Conservation (phyloP, 2,888 invertebrate species). For the Ceramica pisi region DNA sequence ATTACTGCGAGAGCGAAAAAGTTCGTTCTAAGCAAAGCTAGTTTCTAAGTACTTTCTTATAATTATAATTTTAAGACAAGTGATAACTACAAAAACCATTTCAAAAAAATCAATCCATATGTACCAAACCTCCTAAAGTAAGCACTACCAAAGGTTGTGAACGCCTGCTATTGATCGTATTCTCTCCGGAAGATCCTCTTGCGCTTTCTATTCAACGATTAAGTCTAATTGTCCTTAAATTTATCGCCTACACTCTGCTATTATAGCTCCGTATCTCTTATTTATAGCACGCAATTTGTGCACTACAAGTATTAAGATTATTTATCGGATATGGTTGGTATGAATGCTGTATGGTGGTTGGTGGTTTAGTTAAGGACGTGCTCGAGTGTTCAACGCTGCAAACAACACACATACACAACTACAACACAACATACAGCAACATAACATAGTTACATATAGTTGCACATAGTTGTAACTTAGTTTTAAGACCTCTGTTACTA, state of each 20-base stretch:
- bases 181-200: slow-evolving; percentile 80
- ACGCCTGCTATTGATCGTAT: slow-evolving; percentile 81
- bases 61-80: background rate
- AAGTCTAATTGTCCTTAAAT: slow-evolving; percentile 87
- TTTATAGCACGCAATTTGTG: slow-evolving; percentile 63
- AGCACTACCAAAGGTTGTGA: slow-evolving; percentile 69
- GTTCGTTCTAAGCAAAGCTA: too few species aligned
- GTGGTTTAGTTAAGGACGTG: background rate
- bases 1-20: too few species aligned
- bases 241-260: slow-evolving; percentile 81
- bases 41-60: background rate
- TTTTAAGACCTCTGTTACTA: too few species aligned
- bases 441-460: too few species aligned
- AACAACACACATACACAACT: too few species aligned
- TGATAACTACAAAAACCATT: background rate
- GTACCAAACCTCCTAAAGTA: background rate
- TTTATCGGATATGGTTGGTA: slow-evolving; percentile 46
- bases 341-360: background rate
- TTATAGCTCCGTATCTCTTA: slow-evolving; percentile 72
- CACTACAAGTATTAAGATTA: slow-evolving; percentile 49
- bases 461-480: too few species aligned
- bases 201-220: slow-evolving; percentile 85
- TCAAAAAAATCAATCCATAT: background rate
- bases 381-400: too few species aligned
- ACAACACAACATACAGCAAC: too few species aligned